phyloP scores from a whole-genome alignment of 2,888 invertebrate genomes.

The Acrobasis suavella region DNA sequence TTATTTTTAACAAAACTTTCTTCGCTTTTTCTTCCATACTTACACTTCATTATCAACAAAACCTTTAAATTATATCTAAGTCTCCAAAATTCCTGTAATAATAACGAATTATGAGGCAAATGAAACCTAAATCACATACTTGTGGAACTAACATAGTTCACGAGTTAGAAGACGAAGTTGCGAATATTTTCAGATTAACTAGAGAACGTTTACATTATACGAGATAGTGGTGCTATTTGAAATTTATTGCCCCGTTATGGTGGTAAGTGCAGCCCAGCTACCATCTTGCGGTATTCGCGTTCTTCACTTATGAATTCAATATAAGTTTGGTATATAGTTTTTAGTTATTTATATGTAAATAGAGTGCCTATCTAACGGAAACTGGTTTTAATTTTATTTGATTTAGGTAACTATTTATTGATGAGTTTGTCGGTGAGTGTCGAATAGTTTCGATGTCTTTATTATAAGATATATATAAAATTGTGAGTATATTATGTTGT shows the following conservation, averaged over 20 bases:
- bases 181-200: constrained; percentile 69
- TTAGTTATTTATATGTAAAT: too few relatives aligned
- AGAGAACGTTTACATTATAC: constrained; percentile 67
- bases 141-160: constrained; percentile 25
- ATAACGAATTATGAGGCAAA: constrained; percentile 17
- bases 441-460: too few relatives aligned
- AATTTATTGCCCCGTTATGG: constrained; percentile 70
- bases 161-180: constrained; percentile 34
- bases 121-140: constrained; percentile 23
- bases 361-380: too few relatives aligned
- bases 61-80: neutral
- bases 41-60: constrained; percentile 4
- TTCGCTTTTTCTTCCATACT: neutral
- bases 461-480: too few relatives aligned
- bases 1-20: too few relatives aligned
- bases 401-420: too few relatives aligned
- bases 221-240: constrained; percentile 66
- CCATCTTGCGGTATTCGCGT: constrained; percentile 41
- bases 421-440: too few relatives aligned
- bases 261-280: constrained; percentile 65
- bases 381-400: too few relatives aligned
- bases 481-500: too few relatives aligned
- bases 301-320: neutral
- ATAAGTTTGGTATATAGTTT: neutral
- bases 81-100: constrained; percentile 11